These are phyloP conservation scores for Lethocerus indicus DNA, from an alignment of 1,140 invertebrate species.

Conservation along the genomic window DNA sequence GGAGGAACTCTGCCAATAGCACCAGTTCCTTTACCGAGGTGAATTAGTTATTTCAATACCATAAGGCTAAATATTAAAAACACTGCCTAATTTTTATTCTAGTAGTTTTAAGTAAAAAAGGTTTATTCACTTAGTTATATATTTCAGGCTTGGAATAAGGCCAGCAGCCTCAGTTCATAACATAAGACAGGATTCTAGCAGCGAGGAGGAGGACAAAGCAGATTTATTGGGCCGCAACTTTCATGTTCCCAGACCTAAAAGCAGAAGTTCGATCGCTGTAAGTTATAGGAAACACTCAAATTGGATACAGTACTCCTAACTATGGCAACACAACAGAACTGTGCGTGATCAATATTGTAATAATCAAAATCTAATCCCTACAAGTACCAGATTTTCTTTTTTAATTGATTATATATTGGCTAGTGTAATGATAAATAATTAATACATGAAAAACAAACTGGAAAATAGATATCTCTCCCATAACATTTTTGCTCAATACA, in stretches of 20 bases:
- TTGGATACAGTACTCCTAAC: no score
- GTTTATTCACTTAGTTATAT: background rate
- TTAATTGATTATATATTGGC: no score
- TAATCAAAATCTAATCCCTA: no score
- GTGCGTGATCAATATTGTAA: no score
- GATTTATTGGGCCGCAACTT: slow-evolving; percentile 48
- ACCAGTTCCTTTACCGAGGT: slow-evolving; percentile 51
- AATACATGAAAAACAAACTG: no score
- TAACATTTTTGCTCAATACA: no score
- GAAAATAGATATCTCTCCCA: no score
- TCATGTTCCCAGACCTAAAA: slow-evolving; percentile 61
- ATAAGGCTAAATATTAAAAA: background rate
- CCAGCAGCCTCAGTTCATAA: slow-evolving; percentile 22
- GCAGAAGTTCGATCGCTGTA: slow-evolving; percentile 51
- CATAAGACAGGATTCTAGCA: slow-evolving; percentile 36
- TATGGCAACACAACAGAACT: no score
- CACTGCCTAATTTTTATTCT: no score
- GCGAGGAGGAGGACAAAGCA: slow-evolving; percentile 48
- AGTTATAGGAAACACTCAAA: no score
- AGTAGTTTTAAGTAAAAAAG: background rate
- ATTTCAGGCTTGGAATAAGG: slow-evolving; percentile 30
- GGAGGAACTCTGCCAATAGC: slow-evolving; percentile 28
- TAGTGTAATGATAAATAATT: no score
- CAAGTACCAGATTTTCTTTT: no score
- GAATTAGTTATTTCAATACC: background rate